These are phyloP conservation scores for Semnopithecus entellus DNA, from an alignment of 2,113 vertebrate species.

Conservation along the genomic window DNA sequence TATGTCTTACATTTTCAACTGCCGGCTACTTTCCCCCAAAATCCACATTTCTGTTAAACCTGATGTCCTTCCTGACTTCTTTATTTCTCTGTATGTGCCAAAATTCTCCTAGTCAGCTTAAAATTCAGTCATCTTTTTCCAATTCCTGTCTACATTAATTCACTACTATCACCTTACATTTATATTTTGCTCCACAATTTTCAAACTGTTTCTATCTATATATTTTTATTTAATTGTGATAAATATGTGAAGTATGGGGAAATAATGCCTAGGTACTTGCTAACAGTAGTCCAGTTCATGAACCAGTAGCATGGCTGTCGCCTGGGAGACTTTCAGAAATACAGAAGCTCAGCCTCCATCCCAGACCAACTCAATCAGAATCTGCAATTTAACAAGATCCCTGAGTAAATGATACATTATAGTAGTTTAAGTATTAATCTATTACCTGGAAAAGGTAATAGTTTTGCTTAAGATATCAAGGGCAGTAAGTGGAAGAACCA, in stretches of 20 bases:
- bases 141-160: background rate
- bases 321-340: background rate
- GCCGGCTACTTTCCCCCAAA: background rate
- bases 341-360: background rate
- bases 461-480: background rate
- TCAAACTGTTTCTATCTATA: background rate
- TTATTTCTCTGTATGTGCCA: background rate
- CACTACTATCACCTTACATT: background rate
- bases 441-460: background rate
- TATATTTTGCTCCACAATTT: background rate
- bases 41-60: conserved; percentile 26
- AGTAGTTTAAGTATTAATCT: background rate
- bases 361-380: background rate
- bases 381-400: background rate
- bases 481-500: background rate
- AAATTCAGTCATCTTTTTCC: background rate
- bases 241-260: background rate
- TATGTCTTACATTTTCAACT: background rate
- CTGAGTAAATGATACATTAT: background rate
- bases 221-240: background rate
- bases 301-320: background rate
- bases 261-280: background rate
- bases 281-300: background rate
- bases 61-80: conserved; percentile 1
- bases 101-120: background rate